phyloP scores from a whole-genome alignment of 2,113 vertebrate species.

The Ursus arctos region DNA sequence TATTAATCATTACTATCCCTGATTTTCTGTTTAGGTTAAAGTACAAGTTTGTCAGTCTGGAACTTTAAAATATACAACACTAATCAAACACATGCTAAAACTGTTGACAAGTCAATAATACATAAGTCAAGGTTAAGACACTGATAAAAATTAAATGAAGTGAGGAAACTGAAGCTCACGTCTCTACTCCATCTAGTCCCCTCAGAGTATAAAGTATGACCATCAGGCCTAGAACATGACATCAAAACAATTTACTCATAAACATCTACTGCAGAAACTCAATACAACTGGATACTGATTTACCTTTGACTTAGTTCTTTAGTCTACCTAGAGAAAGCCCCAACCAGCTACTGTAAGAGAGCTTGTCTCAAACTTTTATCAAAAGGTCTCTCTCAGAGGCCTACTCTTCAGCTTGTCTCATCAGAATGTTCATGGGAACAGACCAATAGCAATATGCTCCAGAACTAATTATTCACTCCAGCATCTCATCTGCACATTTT shows the following conservation, averaged over 20 bases:
- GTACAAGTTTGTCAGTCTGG: background rate
- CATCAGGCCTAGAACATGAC: background rate
- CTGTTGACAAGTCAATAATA: background rate
- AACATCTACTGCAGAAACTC: background rate
- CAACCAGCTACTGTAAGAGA: background rate
- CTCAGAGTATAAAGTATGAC: background rate
- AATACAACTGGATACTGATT: background rate
- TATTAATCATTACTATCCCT: background rate
- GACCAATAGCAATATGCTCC: background rate
- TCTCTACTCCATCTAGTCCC: background rate
- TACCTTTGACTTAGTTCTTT: background rate
- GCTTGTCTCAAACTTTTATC: background rate
- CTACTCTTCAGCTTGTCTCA: background rate
- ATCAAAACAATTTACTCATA: slow-evolving; percentile 18
- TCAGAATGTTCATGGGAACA: background rate
- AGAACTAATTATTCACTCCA: background rate
- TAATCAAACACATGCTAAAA: background rate
- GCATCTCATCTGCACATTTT: slow-evolving; percentile 14
- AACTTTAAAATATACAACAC: background rate
- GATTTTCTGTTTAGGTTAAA: slow-evolving; percentile 27
- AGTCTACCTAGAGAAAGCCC: background rate
- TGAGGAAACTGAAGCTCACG: background rate
- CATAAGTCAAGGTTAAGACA: background rate
- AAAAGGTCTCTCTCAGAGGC: background rate
- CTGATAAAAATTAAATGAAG: background rate